phyloP scores from a whole-genome alignment of 2,888 invertebrate genomes.

The Plagodis pulveraria region DNA sequence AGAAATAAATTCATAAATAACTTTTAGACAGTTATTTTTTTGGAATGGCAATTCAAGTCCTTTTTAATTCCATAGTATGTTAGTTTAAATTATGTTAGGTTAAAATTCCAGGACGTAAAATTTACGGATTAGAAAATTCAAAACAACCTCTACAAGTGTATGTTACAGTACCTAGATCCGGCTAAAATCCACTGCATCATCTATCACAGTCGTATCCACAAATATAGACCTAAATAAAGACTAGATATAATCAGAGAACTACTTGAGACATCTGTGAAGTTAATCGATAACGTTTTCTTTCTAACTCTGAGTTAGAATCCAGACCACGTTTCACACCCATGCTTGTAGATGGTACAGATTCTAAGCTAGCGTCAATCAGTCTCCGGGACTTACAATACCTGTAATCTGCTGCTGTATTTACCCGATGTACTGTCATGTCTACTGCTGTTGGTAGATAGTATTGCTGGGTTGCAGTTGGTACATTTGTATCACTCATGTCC shows the following conservation, averaged over 20 bases:
- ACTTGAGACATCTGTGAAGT: constrained; percentile 71
- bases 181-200: neutral
- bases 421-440: constrained; percentile 61
- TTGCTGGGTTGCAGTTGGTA: constrained; percentile 41
- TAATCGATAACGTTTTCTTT: constrained; percentile 69
- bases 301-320: constrained; percentile 63
- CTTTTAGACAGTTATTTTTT: no score
- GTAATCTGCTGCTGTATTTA: constrained; percentile 52
- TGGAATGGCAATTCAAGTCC: no score
- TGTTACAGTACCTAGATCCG: neutral
- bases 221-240: constrained; percentile 47
- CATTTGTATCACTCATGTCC: constrained; percentile 54
- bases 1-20: no score
- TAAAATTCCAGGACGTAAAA: no score
- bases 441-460: constrained; percentile 61
- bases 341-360: constrained; percentile 57
- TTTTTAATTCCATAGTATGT: no score
- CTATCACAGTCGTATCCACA: constrained; percentile 30
- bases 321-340: constrained; percentile 71
- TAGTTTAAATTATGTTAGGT: no score
- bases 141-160: neutral
- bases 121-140: neutral
- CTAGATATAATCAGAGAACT: constrained; percentile 70
- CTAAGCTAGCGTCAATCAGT: constrained; percentile 67
- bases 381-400: constrained; percentile 66